Conservation (phyloP, 1,140 invertebrate genomes). For the Mycetomoellerius zeteki region DNA sequence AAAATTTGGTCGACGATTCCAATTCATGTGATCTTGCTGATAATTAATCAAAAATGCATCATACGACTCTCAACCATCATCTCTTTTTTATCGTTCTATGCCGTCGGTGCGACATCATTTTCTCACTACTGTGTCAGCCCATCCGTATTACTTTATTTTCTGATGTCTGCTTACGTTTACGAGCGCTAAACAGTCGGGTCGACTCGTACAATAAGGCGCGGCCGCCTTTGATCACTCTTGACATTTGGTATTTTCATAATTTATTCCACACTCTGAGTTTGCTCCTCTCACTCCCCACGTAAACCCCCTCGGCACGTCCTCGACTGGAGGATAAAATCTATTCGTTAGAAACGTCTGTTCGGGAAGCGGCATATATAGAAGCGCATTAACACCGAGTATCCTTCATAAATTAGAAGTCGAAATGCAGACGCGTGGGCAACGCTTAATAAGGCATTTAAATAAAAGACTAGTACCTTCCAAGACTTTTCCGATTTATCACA, state of each 20-base stretch:
- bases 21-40: slow-evolving; percentile 1
- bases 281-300: slow-evolving; percentile 20
- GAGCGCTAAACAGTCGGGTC: slow-evolving; percentile 71
- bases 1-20: slow-evolving; percentile 10
- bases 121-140: slow-evolving; percentile 63
- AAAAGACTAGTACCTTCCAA: slow-evolving; percentile 50
- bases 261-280: slow-evolving; percentile 76
- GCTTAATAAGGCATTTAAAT: slow-evolving; percentile 77
- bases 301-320: background rate
- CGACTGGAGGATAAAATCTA: slow-evolving; percentile 67
- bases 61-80: background rate
- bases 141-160: slow-evolving; percentile 71
- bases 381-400: slow-evolving; percentile 72
- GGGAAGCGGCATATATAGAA: slow-evolving; percentile 59
- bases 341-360: slow-evolving; percentile 68
- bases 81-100: slow-evolving; percentile 23
- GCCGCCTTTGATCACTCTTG: slow-evolving; percentile 82
- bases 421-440: slow-evolving; percentile 73
- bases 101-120: slow-evolving; percentile 73
- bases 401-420: slow-evolving; percentile 75
- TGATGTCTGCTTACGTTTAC: slow-evolving; percentile 64
- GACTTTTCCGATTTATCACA: slow-evolving; percentile 73
- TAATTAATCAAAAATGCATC: slow-evolving; percentile 57
- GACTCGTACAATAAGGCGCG: slow-evolving; percentile 78
- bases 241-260: slow-evolving; percentile 82